Base-by-base conservation (phyloP, 2,888 invertebrate species). In the Acleris cristana region DNA sequence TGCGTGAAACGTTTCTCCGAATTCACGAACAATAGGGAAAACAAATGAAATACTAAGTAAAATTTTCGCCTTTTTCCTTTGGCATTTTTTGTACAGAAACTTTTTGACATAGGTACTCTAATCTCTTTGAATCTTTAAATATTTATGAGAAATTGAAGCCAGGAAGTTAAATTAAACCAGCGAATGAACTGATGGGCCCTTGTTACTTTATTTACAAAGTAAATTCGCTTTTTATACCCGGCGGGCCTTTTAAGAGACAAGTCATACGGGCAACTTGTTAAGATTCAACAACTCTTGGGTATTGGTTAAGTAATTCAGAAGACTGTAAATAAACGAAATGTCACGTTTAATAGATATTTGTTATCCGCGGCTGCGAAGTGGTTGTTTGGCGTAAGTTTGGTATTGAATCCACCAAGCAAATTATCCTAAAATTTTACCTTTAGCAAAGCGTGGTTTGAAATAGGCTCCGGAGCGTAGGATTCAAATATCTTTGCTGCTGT, bases 121-220 rank as follows among this genome's bases (percentile, higher is more conserved):
- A 62, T 62, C 55, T 55, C 55, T 55, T 56, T 56, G 56, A 64
- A 45, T 55, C 55, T 30, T 40, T 56, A 49, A 56, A 63, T 63
- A 63, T 56, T 63, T 49, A 55, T 34, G 40, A 16, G 10, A 49
- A 62, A 23, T 57, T 45, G 23, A 40, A 23, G 40, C 44, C 23
- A 57, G 18, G 34, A 48, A 48, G 48, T 21, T 45, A 16, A 40
- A 40, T 40, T 40, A 14, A 30, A 63, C 5, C 48, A 49, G 21
- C 51, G 7, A 16, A 21, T 18, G 51, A n/a, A 40, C 51, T n/a
- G 51, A 40, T 52, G 40, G 40, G 14, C 8, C 57, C 8, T 57
- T 49, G 49, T 14, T 40, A 49, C 49, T 19, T 49, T 49, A 49
- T 49, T 49, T 49, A n/a, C n/a, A n/a, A 19, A 19, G 49, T 8